Conservation (phyloP, 2,113 vertebrate species). For the Tonatia bakeri region DNA sequence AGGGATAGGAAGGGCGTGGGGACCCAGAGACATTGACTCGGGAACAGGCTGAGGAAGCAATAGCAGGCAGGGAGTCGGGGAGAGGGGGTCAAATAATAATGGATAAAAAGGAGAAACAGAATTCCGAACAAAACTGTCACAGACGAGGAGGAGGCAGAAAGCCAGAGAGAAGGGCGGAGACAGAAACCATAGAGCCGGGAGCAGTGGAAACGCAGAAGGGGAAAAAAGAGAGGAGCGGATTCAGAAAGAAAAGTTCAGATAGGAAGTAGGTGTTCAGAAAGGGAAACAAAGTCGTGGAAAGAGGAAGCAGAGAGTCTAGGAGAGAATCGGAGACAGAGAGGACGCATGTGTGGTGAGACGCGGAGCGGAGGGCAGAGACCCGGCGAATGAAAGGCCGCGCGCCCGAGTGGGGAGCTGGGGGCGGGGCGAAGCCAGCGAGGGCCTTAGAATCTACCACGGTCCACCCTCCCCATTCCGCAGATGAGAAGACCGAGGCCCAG, state of each 20-base stretch:
- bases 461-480: background rate
- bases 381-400: background rate
- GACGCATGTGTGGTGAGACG: background rate
- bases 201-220: background rate
- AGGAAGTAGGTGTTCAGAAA: background rate
- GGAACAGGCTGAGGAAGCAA: background rate
- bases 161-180: background rate
- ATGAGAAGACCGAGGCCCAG: background rate
- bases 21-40: background rate
- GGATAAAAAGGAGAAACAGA: background rate
- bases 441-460: background rate
- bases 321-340: background rate
- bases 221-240: background rate
- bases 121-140: background rate
- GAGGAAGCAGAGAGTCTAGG: background rate
- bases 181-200: background rate
- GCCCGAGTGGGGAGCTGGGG: background rate
- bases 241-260: background rate
- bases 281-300: background rate
- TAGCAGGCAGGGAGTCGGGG: too few relatives aligned
- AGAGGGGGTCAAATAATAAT: too few relatives aligned
- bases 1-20: background rate
- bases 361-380: background rate
- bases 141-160: background rate
- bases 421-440: background rate